Percentiles rank a stretch among this genome's conserved stretches.
Conservation (phyloP, 1,140 invertebrate genomes). For the Spodoptera litura region DNA sequence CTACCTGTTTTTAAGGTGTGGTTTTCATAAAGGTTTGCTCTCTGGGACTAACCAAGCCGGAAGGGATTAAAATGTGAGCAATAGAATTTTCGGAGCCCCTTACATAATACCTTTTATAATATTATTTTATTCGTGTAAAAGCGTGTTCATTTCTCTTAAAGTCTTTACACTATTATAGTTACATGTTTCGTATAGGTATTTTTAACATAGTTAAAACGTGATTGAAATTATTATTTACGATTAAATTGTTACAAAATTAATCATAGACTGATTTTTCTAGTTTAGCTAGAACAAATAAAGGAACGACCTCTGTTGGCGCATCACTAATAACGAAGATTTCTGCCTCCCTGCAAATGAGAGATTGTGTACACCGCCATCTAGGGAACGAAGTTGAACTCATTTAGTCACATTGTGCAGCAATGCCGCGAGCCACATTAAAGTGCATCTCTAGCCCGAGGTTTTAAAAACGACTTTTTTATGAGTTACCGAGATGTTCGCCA, state of each 20-base stretch:
- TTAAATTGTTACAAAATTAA: too few relatives aligned
- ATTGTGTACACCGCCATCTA: conserved; percentile 67
- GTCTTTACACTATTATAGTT: background rate
- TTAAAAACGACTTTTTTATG: conserved; percentile 33
- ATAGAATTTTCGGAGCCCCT: conserved; percentile 36
- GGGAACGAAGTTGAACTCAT: conserved; percentile 52
- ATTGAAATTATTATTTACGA: too few relatives aligned
- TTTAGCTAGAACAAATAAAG: conserved; percentile 10
- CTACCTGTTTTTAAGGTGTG: conserved; percentile 42
- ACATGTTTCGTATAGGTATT: background rate
- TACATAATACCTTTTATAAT: conserved; percentile 20
- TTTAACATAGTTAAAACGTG: background rate
- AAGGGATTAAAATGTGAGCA: conserved; percentile 44
- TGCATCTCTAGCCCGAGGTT: conserved; percentile 57
- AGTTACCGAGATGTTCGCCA: conserved; percentile 14
- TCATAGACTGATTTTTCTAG: background rate
- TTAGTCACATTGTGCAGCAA: conserved; percentile 60
- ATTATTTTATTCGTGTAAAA: conserved; percentile 10
- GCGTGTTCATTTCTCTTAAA: background rate
- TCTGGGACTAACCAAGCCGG: conserved; percentile 32
- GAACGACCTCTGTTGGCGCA: conserved; percentile 52
- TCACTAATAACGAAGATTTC: conserved; percentile 3
- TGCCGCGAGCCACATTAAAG: conserved; percentile 50
- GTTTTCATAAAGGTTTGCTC: conserved; percentile 42
- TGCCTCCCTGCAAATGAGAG: conserved; percentile 31